Base-by-base conservation (phyloP, 1,140 invertebrate species). In the Neoseiulus cucumeris region DNA sequence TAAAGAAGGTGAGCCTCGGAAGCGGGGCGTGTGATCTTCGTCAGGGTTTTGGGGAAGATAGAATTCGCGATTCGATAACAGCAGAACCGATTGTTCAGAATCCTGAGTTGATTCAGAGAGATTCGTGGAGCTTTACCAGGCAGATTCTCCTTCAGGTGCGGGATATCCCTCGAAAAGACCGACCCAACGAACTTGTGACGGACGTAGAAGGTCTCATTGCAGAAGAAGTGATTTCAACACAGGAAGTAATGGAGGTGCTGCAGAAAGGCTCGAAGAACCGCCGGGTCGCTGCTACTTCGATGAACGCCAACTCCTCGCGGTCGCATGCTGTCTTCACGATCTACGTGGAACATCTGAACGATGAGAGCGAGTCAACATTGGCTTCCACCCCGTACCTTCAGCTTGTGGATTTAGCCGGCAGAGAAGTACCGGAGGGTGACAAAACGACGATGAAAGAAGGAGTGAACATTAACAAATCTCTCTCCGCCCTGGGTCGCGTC, bases 381-480 rank as follows among this genome's bases (percentile, higher is more conserved):
- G 51, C 51, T 5, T 59, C 51, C 2, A 59, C 51, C 51, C 51
- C 51, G 33, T 59, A 59, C 22, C 51, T 59, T 2, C 51, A 59
- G 22, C 51, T 59, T 6, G 51, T 59, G 4, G 51, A 59, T 25
- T 33, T 59, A 6, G 51, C 51, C 14, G 51, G 51, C n/a, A 59
- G 51, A 14, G 51, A 59, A 59, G 51, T 59, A 25, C 51, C 51
- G 14, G 51, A 59, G 9, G 51, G 51, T 25, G 51, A 59, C 9
- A 59, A 59, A 25, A 17, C 22, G 51, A 59, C 51, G 17, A 59
- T 59, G 51, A 59, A 59, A 25, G 51, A 59, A 25, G 51, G 51
- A 18, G 51, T 59, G 14, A 59, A 59, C 51, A 59, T 59, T 9
- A 59, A 59, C 22, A 59, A 59, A 33, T 59, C 51, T 2, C 22